Evolutionary conservation across 2,888 invertebrate genomes (phyloP).

Genomic region (Darwinula stevensoni): DNA sequence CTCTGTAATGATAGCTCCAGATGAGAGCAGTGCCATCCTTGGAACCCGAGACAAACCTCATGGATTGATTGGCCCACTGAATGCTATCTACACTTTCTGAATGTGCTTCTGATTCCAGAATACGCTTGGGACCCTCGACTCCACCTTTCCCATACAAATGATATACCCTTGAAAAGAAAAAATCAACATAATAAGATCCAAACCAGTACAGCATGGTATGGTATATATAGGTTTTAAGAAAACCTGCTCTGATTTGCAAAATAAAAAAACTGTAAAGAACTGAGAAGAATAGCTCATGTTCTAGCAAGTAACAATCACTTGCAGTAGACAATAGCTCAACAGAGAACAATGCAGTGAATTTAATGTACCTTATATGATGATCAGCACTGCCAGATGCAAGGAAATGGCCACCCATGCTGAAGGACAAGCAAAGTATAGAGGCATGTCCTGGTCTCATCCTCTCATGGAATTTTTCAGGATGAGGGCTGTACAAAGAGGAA

Average conservation of each 20-base stretch:
- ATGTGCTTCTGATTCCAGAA: slow-evolving; percentile 48
- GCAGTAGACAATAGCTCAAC: background rate
- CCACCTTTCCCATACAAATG: background rate
- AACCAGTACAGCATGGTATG: too few species aligned
- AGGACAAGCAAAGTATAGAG: slow-evolving; percentile 79
- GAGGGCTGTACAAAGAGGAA: slow-evolving; percentile 26
- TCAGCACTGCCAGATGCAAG: slow-evolving; percentile 83
- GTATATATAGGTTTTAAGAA: too few species aligned
- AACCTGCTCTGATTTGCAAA: too few species aligned
- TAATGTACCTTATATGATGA: slow-evolving; percentile 40
- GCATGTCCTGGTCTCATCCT: slow-evolving; percentile 71
- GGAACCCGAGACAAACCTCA: slow-evolving; percentile 72
- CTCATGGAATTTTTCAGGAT: slow-evolving; percentile 72
- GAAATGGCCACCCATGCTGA: slow-evolving; percentile 61
- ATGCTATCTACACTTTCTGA: slow-evolving; percentile 79
- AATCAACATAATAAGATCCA: too few species aligned
- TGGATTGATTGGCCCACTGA: slow-evolving; percentile 65
- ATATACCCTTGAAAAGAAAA: too few species aligned
- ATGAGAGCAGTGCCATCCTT: slow-evolving; percentile 83
- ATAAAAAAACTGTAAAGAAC: slow-evolving; percentile 5
- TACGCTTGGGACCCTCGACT: slow-evolving; percentile 34
- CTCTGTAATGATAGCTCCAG: slow-evolving; percentile 66
- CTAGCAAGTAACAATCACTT: slow-evolving; percentile 6
- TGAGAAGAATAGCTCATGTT: background rate
- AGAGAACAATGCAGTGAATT: background rate